Percentiles rank a stretch among this genome's conserved stretches.
These are phyloP conservation scores for Pterostichus niger DNA, from an alignment of 2,888 invertebrate genomes.

Conservation along the genomic window DNA sequence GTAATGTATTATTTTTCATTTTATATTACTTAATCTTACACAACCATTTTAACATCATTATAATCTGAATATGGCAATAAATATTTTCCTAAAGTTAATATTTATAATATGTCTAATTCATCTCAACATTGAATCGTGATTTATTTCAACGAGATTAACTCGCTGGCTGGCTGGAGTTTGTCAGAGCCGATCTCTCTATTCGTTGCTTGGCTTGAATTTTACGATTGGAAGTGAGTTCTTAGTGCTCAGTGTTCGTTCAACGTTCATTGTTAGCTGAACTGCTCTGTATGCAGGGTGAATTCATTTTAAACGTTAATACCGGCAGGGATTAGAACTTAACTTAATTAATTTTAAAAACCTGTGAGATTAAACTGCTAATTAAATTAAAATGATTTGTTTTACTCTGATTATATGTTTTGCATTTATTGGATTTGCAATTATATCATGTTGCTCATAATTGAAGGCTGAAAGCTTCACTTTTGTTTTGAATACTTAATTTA, in stretches of 20 bases:
- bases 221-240: conserved; percentile 52
- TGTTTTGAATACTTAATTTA: neutral
- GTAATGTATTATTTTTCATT: too few relatives aligned
- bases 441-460: conserved; percentile 12
- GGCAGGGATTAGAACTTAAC: conserved; percentile 59
- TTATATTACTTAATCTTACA: too few relatives aligned
- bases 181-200: too few relatives aligned
- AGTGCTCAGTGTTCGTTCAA: conserved; percentile 1
- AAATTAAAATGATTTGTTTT: conserved; percentile 60
- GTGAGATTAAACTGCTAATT: conserved; percentile 59
- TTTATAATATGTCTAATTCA: too few relatives aligned
- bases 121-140: too few relatives aligned
- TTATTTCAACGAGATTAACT: neutral
- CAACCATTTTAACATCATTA: too few relatives aligned
- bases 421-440: conserved; percentile 11
- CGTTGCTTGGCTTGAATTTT: conserved; percentile 6
- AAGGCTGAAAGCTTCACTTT: neutral
- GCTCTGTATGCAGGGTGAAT: conserved; percentile 48
- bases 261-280: conserved; percentile 39
- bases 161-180: too few relatives aligned
- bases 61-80: neutral
- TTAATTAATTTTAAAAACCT: conserved; percentile 64
- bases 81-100: too few relatives aligned
- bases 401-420: conserved; percentile 43
- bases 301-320: conserved; percentile 59